Conservation (phyloP, 2,113 vertebrate species). For the Lutjanus erythropterus region DNA sequence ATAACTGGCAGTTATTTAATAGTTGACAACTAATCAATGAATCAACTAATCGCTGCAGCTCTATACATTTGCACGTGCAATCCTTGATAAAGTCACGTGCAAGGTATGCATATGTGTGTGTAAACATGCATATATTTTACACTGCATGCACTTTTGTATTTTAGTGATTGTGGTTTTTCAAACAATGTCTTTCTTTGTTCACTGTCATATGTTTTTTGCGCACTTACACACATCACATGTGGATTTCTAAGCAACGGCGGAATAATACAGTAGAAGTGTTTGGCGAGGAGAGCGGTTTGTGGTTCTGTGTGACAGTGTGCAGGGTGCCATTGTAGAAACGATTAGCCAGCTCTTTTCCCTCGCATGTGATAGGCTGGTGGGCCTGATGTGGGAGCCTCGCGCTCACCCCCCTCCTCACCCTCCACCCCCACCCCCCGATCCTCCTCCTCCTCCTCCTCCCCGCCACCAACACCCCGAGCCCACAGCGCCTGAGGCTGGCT, state of each 20-base stretch:
- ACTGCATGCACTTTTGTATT: not conserved
- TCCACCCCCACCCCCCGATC: slow-evolving; percentile 20
- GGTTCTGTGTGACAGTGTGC: slow-evolving; percentile 77
- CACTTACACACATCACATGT: slow-evolving; percentile 51
- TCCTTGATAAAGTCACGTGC: not conserved
- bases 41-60: too few relatives aligned
- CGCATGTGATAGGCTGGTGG: slow-evolving; percentile 80
- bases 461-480: slow-evolving; percentile 79
- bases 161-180: slow-evolving; percentile 33
- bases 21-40: too few relatives aligned
- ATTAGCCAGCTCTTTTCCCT: slow-evolving; percentile 84
- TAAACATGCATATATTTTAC: slow-evolving; percentile 22
- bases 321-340: slow-evolving; percentile 83
- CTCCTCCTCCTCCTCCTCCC: slow-evolving; percentile 49
- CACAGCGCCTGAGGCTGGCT: slow-evolving; percentile 82
- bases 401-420: slow-evolving; percentile 27
- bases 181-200: slow-evolving; percentile 23
- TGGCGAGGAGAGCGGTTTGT: slow-evolving; percentile 76
- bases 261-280: slow-evolving; percentile 69
- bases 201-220: slow-evolving; percentile 35
- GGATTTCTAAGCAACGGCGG: slow-evolving; percentile 60
- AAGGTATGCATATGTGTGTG: not conserved
- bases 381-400: slow-evolving; percentile 82
- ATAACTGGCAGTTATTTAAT: too few relatives aligned
- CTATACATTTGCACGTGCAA: not conserved